Evolutionary conservation across 2,797 vertebrate species (phyloP).

Genomic region (Avahi laniger): DNA sequence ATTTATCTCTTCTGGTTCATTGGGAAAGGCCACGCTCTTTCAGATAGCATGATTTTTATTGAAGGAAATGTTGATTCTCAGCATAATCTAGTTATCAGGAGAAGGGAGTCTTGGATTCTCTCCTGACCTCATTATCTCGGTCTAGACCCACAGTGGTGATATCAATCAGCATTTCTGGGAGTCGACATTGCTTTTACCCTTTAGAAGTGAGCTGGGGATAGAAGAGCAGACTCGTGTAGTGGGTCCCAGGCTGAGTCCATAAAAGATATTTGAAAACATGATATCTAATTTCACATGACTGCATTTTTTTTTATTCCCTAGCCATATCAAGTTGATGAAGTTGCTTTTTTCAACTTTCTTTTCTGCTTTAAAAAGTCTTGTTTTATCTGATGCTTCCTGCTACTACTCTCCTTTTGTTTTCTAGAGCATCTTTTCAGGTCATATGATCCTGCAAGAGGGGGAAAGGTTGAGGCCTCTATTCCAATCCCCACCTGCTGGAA

Average conservation of each 20-base stretch:
- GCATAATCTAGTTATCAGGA: background rate
- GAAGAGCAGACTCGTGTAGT: background rate
- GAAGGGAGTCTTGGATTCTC: background rate
- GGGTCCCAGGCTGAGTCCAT: background rate
- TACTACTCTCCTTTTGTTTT: constrained; percentile 3
- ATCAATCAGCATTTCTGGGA: background rate
- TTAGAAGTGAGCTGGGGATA: background rate
- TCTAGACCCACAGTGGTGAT: background rate
- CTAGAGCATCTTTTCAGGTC: background rate
- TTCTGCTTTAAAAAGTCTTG: constrained; percentile 17
- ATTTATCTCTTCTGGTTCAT: background rate
- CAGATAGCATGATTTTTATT: background rate
- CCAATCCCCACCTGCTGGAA: background rate
- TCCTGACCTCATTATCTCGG: background rate
- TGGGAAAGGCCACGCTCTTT: background rate
- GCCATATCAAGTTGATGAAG: background rate
- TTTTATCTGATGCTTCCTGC: constrained; percentile 21
- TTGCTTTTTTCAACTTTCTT: background rate
- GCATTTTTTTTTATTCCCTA: constrained; percentile 26
- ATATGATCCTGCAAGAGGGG: background rate
- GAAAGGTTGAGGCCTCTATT: background rate
- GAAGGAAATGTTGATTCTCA: background rate
- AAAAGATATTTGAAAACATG: background rate
- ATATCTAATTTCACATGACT: background rate
- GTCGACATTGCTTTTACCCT: background rate